Evolutionary conservation across 2,797 vertebrate genomes (phyloP).

Genomic region (Hemibagrus guttatus): DNA sequence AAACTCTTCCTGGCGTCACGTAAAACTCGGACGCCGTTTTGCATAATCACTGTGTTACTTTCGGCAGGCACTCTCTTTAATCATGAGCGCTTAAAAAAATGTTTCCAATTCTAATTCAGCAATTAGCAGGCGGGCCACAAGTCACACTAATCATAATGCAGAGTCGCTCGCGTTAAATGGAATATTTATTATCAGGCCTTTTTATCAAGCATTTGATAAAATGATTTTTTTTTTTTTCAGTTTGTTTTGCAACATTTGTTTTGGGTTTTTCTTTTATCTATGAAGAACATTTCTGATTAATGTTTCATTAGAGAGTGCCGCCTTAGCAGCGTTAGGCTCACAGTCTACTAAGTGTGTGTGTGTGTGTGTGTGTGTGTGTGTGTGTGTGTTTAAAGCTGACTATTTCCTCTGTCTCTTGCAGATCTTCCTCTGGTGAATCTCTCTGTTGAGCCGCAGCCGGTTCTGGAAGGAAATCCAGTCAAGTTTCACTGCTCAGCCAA

Average conservation of each 20-base stretch:
- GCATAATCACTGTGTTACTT: slow-evolving; percentile 48
- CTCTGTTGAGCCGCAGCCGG: slow-evolving; percentile 85
- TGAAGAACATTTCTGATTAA: slow-evolving; percentile 49
- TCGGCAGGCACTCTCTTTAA: slow-evolving; percentile 46
- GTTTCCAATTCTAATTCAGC: slow-evolving; percentile 51
- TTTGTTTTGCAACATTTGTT: slow-evolving; percentile 41
- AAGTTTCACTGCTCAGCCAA: slow-evolving; percentile 88
- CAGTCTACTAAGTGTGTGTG: neutral
- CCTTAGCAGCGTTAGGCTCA: neutral
- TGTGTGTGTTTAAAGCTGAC: slow-evolving; percentile 29
- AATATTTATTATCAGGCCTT: slow-evolving; percentile 39
- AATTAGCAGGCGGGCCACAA: slow-evolving; percentile 50
- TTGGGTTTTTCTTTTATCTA: slow-evolving; percentile 48
- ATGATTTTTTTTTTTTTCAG: neutral
- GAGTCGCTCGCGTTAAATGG: slow-evolving; percentile 44
- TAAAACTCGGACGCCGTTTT: slow-evolving; percentile 35
- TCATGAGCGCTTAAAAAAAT: slow-evolving; percentile 45
- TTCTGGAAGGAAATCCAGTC: slow-evolving; percentile 85
- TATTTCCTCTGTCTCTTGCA: slow-evolving; percentile 60
- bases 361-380: slow-evolving; percentile 10
- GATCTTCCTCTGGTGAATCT: slow-evolving; percentile 87
- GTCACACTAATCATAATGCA: slow-evolving; percentile 52
- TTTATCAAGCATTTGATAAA: neutral
- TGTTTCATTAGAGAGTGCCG: slow-evolving; percentile 42
- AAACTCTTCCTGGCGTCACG: neutral